These are phyloP conservation scores for Sebastes melanostomus DNA, from an alignment of 2,797 vertebrate genomes.

Conservation along the genomic window DNA sequence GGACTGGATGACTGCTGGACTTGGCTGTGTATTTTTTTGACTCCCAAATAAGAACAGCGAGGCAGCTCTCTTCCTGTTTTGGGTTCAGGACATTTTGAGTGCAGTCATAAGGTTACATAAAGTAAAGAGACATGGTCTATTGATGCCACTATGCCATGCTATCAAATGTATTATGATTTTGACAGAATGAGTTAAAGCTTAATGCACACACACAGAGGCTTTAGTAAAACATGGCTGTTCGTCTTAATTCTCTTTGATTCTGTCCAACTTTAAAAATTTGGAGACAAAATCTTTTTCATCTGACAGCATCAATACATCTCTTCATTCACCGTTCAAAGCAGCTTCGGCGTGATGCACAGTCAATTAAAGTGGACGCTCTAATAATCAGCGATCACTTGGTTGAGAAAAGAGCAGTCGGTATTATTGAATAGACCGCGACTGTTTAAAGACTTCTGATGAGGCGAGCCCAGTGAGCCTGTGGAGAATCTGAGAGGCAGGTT, in stretches of 20 bases:
- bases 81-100: neutral
- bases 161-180: neutral
- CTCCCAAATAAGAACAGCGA: neutral
- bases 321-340: conserved; percentile 5
- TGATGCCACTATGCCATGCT: neutral
- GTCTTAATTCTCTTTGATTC: conserved; percentile 1
- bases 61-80: neutral
- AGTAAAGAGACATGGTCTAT: neutral
- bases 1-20: neutral
- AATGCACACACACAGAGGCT: neutral
- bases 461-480: conserved; percentile 34
- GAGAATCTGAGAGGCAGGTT: conserved; percentile 55
- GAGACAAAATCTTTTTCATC: neutral
- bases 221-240: neutral
- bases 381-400: conserved; percentile 44
- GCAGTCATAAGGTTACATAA: neutral
- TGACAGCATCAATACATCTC: conserved; percentile 11
- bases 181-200: neutral
- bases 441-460: conserved; percentile 58
- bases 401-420: conserved; percentile 35
- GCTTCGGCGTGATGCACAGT: neutral
- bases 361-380: conserved; percentile 41
- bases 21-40: neutral
- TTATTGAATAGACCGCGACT: conserved; percentile 45
- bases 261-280: neutral